A percentile compares a stretch with the other conserved stretches of the same genome.
Evolutionary conservation across 2,888 invertebrate species (phyloP).

Genomic region (Eupelmus urozonus): DNA sequence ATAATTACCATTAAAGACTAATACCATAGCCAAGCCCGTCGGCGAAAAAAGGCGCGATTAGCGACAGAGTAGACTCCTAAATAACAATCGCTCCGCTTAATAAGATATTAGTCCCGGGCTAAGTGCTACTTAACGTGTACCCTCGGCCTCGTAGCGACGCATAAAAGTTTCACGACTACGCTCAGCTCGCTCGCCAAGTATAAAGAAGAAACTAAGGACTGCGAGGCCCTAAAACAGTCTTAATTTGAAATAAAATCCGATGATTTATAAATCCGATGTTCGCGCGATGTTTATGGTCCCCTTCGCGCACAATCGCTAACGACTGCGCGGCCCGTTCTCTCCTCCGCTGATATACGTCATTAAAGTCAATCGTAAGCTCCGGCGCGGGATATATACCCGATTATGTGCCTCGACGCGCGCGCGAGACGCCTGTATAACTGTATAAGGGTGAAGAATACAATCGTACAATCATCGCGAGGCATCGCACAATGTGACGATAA

Average conservation of each 20-base stretch:
- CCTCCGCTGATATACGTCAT: slow-evolving; percentile 35
- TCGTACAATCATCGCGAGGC: slow-evolving; percentile 44
- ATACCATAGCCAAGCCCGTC: no score
- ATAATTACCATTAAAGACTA: no score
- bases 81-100: slow-evolving; percentile 24
- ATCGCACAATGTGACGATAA: slow-evolving; percentile 34
- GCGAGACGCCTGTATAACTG: slow-evolving; percentile 22
- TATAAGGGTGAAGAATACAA: slow-evolving; percentile 31
- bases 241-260: slow-evolving; percentile 69
- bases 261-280: slow-evolving; percentile 71
- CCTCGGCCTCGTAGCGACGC: slow-evolving; percentile 37
- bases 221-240: slow-evolving; percentile 69
- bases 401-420: slow-evolving; percentile 26
- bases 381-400: slow-evolving; percentile 27
- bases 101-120: slow-evolving; percentile 20
- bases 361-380: slow-evolving; percentile 54
- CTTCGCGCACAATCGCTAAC: slow-evolving; percentile 44
- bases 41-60: no score
- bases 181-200: background rate
- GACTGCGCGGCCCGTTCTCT: slow-evolving; percentile 17
- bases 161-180: slow-evolving; percentile 51
- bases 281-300: slow-evolving; percentile 61
- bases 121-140: slow-evolving; percentile 36
- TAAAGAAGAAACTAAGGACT: slow-evolving; percentile 10
- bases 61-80: background rate